Evolutionary conservation across 2,113 vertebrate genomes (phyloP).

Genomic region (Psammodynastes pulverulentus): DNA sequence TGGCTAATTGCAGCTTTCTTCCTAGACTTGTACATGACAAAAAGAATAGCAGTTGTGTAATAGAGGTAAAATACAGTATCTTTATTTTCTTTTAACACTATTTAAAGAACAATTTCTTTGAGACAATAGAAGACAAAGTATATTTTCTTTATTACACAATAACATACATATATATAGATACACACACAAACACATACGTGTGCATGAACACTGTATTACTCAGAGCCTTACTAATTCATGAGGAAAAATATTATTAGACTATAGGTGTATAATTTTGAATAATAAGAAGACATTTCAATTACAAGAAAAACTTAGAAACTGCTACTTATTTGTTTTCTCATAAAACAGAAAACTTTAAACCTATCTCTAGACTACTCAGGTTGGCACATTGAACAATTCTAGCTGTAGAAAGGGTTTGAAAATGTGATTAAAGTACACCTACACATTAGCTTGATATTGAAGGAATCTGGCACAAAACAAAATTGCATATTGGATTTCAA

Average conservation of each 20-base stretch:
- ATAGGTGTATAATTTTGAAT: background rate
- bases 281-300: background rate
- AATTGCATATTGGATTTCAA: background rate
- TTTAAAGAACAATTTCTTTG: conserved; percentile 33
- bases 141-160: background rate
- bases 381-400: background rate
- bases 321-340: background rate
- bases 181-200: background rate
- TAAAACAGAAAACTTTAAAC: background rate
- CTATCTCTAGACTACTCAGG: background rate
- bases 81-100: conserved; percentile 28
- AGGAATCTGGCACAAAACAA: background rate
- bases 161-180: background rate
- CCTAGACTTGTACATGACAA: conserved; percentile 2
- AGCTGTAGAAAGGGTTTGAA: background rate
- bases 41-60: conserved; percentile 16
- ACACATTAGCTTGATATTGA: background rate
- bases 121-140: background rate
- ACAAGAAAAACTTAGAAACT: background rate
- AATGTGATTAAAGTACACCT: background rate
- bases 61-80: background rate
- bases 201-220: background rate
- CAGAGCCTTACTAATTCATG: background rate
- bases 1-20: conserved; percentile 43
- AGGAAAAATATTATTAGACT: background rate